Percentiles rank a stretch among this genome's conserved stretches.
These are phyloP conservation scores for Quadroppia sp. DNA, from an alignment of 2,888 invertebrate species.

Conservation along the genomic window DNA sequence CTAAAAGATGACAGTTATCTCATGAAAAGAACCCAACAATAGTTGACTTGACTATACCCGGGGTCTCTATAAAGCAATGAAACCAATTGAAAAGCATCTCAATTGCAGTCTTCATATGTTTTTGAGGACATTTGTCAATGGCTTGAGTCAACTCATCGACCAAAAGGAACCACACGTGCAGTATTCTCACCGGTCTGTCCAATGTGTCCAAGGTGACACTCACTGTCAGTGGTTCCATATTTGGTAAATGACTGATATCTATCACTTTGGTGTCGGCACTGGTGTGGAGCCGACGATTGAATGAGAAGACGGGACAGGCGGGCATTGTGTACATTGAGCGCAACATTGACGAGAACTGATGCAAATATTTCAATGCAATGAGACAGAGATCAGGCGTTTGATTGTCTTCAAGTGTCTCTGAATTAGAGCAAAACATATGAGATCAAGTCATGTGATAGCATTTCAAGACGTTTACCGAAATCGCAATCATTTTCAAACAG, in stretches of 20 bases:
- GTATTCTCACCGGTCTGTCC: constrained; percentile 62
- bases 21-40: no score
- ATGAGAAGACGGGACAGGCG: constrained; percentile 85
- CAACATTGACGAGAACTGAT: constrained; percentile 78
- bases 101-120: constrained; percentile 76
- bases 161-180: constrained; percentile 81
- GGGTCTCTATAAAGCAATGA: not conserved
- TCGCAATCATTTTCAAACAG: not conserved
- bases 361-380: constrained; percentile 76
- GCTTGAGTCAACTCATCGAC: constrained; percentile 67
- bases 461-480: not conserved
- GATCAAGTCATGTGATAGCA: not conserved
- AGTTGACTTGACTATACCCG: not conserved
- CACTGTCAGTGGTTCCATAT: not conserved
- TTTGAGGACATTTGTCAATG: constrained; percentile 65
- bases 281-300: not conserved
- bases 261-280: constrained; percentile 34
- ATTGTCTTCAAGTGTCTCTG: not conserved
- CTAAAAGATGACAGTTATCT: not conserved
- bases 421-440: not conserved
- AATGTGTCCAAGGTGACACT: constrained; percentile 56
- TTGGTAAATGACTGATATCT: not conserved
- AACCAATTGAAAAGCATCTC: constrained; percentile 77
- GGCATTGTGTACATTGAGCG: constrained; percentile 93
- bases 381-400: constrained; percentile 57